Evolutionary conservation across 2,113 vertebrate species (phyloP).

Genomic region (Strix uralensis): DNA sequence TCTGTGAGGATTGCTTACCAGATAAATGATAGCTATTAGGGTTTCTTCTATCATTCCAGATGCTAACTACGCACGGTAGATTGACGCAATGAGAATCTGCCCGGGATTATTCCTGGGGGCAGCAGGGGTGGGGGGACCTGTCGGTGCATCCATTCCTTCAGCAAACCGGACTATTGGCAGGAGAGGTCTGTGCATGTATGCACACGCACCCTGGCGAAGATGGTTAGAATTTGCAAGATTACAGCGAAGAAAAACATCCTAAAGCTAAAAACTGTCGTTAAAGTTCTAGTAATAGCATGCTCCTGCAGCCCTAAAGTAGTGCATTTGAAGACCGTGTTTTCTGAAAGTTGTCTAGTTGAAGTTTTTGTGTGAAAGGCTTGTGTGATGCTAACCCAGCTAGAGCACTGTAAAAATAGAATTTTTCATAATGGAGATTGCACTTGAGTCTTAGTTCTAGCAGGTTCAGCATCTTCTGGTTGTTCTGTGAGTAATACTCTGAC

Average conservation of each 20-base stretch:
- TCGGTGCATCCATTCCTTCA: neutral
- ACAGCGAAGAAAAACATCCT: neutral
- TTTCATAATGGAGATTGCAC: neutral
- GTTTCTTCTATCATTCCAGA: neutral
- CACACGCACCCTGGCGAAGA: rapidly evolving
- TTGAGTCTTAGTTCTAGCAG: neutral
- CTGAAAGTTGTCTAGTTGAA: neutral
- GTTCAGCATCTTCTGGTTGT: neutral
- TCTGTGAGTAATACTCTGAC: neutral
- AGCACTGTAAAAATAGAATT: neutral
- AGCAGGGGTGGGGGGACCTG: neutral
- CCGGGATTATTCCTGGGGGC: neutral
- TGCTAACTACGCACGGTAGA: neutral
- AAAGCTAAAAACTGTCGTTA: neutral
- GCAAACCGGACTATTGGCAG: rapidly evolving
- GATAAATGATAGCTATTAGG: neutral
- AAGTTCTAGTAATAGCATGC: neutral
- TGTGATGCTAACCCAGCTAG: neutral
- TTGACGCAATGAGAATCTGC: neutral
- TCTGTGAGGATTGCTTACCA: neutral
- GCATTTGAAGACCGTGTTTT: neutral
- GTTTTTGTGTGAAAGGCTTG: neutral
- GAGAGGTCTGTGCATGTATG: neutral
- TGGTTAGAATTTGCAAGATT: neutral
- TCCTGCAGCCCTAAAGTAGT: neutral